Conservation (phyloP, 2,888 invertebrate genomes). For the Nematopogon swammerdamellus region DNA sequence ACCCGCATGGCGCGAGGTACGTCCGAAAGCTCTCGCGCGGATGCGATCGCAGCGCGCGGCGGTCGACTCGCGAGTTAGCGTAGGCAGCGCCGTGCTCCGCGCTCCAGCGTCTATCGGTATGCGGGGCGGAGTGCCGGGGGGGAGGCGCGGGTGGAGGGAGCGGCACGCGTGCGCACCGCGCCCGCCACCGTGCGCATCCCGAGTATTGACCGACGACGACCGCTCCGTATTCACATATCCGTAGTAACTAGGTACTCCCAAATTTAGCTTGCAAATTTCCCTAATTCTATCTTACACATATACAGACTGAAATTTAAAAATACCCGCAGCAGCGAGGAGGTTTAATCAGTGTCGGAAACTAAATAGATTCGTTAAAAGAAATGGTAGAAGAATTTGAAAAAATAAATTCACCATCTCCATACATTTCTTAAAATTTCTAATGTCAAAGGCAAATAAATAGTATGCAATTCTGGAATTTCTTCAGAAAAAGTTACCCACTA, state of each 20-base stretch:
- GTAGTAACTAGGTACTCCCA: slow-evolving; percentile 43
- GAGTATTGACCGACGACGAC: slow-evolving; percentile 55
- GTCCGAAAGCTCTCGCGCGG: slow-evolving; percentile 27
- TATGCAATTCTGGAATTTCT: too few species aligned
- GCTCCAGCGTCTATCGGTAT: not conserved
- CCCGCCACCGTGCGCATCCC: slow-evolving; percentile 27
- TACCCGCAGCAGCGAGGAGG: too few species aligned
- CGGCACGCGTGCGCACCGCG: slow-evolving; percentile 43
- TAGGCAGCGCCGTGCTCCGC: slow-evolving; percentile 18
- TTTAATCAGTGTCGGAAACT: too few species aligned
- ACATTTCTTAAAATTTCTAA: too few species aligned
- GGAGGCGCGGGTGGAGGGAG: slow-evolving; percentile 20
- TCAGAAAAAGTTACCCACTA: too few species aligned
- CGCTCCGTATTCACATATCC: slow-evolving; percentile 54
- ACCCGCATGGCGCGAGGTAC: slow-evolving; percentile 40
- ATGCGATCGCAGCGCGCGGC: slow-evolving; percentile 50
- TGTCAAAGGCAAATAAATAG: too few species aligned
- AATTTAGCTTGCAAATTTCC: slow-evolving; percentile 49
- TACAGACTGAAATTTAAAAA: not conserved
- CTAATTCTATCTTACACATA: slow-evolving; percentile 28
- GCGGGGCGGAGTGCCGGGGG: slow-evolving; percentile 19
- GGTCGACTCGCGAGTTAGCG: slow-evolving; percentile 52
- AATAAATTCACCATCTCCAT: too few species aligned
- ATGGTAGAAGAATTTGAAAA: too few species aligned
- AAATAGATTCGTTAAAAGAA: too few species aligned